phyloP scores from a whole-genome alignment of 1,140 invertebrate species.

The Thaumatotibia leucotreta region DNA sequence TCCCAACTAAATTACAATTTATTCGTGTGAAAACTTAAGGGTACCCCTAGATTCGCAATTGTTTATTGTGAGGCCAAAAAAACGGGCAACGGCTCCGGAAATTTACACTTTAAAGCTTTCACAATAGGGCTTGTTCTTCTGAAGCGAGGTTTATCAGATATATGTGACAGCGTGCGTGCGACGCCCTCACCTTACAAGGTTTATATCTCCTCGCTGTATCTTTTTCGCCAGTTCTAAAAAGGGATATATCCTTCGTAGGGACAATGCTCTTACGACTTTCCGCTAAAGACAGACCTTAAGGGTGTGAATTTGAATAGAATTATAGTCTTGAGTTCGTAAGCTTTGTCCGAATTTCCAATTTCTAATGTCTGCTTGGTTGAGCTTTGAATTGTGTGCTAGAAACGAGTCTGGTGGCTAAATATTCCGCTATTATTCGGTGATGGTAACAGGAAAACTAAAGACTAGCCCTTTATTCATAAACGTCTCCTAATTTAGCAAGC shows the following conservation, averaged over 20 bases:
- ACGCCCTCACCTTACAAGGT: neutral
- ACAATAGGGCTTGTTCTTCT: neutral
- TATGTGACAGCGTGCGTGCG: slow-evolving; percentile 2
- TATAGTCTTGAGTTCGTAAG: neutral
- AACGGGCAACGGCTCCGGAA: neutral
- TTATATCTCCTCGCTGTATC: neutral
- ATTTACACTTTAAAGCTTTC: neutral
- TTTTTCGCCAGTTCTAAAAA: neutral
- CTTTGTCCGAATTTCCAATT: neutral
- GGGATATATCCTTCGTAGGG: neutral
- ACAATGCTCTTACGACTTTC: neutral
- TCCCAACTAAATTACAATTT: neutral
- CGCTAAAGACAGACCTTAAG: neutral
- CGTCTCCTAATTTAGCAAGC: no score
- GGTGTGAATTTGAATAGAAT: slow-evolving; percentile 9
- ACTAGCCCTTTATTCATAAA: no score
- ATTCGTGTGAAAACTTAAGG: neutral
- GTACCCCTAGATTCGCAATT: neutral
- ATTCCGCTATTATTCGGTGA: neutral
- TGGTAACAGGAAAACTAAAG: no score
- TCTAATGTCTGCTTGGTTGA: neutral
- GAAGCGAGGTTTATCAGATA: neutral
- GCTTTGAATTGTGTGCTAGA: neutral
- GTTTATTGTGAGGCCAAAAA: neutral
- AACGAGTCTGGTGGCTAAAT: neutral